phyloP scores from a whole-genome alignment of 1,140 invertebrate species.

The Drosophila pseudoananassae region DNA sequence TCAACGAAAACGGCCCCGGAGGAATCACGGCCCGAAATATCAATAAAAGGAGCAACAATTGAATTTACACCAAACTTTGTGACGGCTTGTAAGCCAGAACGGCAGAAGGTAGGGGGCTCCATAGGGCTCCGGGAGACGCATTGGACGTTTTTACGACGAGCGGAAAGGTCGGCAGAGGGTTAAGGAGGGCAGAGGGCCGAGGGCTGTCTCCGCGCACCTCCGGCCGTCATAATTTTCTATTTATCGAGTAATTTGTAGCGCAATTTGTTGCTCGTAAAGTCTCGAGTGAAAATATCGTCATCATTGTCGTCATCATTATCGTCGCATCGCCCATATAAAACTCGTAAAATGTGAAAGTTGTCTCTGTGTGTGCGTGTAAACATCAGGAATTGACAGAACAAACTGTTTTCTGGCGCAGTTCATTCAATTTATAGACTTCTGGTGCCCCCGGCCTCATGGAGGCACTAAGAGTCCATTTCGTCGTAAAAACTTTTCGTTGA shows the following conservation, averaged over 20 bases:
- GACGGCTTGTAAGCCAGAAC: slow-evolving; percentile 60
- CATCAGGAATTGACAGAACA: slow-evolving; percentile 54
- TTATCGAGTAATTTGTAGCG: slow-evolving; percentile 80
- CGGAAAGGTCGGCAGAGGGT: slow-evolving; percentile 56
- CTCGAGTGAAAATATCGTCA: slow-evolving; percentile 70
- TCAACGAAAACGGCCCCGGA: slow-evolving; percentile 28
- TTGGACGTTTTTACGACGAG: slow-evolving; percentile 65
- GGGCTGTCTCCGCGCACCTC: slow-evolving; percentile 27
- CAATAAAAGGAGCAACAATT: slow-evolving; percentile 80
- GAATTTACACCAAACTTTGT: slow-evolving; percentile 80
- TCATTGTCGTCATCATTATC: slow-evolving; percentile 36
- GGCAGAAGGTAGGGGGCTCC: slow-evolving; percentile 20
- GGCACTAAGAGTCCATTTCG: slow-evolving; percentile 38
- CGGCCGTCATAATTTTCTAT: slow-evolving; percentile 78
- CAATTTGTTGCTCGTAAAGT: slow-evolving; percentile 81
- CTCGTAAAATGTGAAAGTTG: slow-evolving; percentile 78
- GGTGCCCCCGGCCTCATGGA: slow-evolving; percentile 14
- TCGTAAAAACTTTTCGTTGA: slow-evolving; percentile 34
- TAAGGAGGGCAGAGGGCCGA: background rate
- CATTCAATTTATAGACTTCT: slow-evolving; percentile 45
- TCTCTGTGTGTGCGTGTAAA: slow-evolving; percentile 41
- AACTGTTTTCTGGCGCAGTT: slow-evolving; percentile 39
- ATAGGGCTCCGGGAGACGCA: slow-evolving; percentile 41
- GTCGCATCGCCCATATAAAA: slow-evolving; percentile 70
- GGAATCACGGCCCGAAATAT: slow-evolving; percentile 69